phyloP scores from a whole-genome alignment of 2,113 vertebrate species.

The Pluvianellus socialis region DNA sequence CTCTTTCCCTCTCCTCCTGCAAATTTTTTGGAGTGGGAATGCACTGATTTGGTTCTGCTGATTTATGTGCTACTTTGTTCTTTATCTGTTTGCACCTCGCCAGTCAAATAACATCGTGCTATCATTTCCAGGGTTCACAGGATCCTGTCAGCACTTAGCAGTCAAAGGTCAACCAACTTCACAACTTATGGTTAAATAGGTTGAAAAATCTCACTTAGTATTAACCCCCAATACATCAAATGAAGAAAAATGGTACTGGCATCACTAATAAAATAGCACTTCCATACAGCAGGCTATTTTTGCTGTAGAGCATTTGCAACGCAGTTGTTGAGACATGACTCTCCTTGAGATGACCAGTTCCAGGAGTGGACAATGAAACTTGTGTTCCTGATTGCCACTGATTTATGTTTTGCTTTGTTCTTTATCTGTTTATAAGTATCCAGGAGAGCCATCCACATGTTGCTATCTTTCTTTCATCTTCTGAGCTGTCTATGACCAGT shows the following conservation, averaged over 20 bases:
- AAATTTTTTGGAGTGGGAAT: background rate
- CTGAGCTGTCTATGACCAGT: conserved; percentile 64
- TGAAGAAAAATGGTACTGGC: background rate
- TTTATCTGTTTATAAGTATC: conserved; percentile 10
- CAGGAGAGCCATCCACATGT: background rate
- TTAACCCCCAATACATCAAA: background rate
- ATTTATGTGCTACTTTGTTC: conserved; percentile 80
- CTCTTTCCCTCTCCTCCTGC: background rate
- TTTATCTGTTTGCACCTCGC: conserved; percentile 78
- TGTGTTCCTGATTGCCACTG: background rate
- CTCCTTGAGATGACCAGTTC: background rate
- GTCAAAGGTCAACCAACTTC: conserved; percentile 75
- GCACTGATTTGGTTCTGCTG: conserved; percentile 61
- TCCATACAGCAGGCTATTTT: background rate
- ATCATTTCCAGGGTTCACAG: conserved; percentile 70
- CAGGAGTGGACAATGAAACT: background rate
- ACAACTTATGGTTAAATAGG: conserved; percentile 41
- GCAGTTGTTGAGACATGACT: background rate
- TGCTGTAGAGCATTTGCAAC: background rate
- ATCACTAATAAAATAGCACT: background rate
- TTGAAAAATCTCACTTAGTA: conserved; percentile 46
- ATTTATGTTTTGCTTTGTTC: conserved; percentile 49
- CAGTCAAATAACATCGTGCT: conserved; percentile 61
- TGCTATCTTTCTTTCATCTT: conserved; percentile 50
- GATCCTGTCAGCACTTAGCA: conserved; percentile 73